A percentile compares a stretch with the other conserved stretches of the same genome.
Conservation (phyloP, 1,140 invertebrate genomes). For the Andricus grossulariae region DNA sequence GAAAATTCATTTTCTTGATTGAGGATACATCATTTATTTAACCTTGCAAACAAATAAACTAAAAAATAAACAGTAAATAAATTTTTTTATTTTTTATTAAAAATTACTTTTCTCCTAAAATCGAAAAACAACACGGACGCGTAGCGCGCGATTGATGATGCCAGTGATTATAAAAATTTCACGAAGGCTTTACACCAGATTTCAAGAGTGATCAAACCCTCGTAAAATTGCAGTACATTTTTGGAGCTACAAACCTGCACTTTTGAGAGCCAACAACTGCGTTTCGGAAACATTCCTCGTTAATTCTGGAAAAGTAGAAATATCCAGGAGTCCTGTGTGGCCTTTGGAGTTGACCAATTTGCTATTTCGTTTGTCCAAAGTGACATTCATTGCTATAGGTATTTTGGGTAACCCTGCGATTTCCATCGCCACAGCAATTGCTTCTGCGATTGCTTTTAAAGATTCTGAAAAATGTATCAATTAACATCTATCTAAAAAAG, state of each 20-base stretch:
- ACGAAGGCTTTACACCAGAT: no score
- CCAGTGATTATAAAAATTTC: no score
- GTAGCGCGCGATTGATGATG: no score
- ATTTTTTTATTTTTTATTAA: no score
- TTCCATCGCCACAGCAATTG: conserved; percentile 88
- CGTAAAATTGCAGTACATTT: background rate
- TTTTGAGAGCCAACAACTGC: conserved; percentile 80
- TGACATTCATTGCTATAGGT: conserved; percentile 80
- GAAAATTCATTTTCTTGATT: no score
- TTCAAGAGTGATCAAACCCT: no score
- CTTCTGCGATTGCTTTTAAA: conserved; percentile 90
- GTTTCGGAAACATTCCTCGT: conserved; percentile 82
- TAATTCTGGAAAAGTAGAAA: conserved; percentile 77
- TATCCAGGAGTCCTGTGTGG: conserved; percentile 74
- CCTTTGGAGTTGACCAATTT: conserved; percentile 78
- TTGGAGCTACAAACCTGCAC: conserved; percentile 74
- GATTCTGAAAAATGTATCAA: conserved; percentile 88
- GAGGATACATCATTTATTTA: no score
- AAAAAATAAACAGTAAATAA: no score
- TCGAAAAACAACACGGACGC: no score
- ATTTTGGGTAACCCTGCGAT: conserved; percentile 80
- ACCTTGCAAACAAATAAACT: no score
- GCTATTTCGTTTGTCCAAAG: conserved; percentile 85
- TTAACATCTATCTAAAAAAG: conserved; percentile 23
- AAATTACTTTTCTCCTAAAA: no score